Evolutionary conservation across 2,888 invertebrate species (phyloP).

Genomic region (Thymelicus sylvestris): DNA sequence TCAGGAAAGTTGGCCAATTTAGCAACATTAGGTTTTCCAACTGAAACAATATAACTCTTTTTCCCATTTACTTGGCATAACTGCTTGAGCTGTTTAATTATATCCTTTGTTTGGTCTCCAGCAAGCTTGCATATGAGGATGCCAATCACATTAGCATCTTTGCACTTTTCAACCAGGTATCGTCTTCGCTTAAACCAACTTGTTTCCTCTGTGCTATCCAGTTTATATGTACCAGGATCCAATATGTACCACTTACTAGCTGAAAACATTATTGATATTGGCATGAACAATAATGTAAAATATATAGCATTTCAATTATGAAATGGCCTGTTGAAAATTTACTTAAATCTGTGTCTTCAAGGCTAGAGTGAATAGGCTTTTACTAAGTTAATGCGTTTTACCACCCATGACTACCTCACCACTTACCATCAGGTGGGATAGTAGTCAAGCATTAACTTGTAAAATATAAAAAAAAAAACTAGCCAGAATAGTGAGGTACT

Average conservation of each 20-base stretch:
- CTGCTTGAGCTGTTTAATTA: constrained; percentile 89
- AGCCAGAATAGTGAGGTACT: no score
- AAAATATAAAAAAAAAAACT: no score
- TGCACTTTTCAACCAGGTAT: constrained; percentile 95
- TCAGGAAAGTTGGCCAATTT: constrained; percentile 98
- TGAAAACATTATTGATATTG: constrained; percentile 51
- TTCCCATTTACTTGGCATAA: constrained; percentile 91
- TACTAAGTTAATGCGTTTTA: no score
- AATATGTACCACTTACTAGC: constrained; percentile 85
- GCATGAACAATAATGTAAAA: neutral
- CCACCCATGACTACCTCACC: no score
- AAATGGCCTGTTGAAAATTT: no score
- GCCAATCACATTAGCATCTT: constrained; percentile 94
- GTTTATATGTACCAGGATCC: constrained; percentile 69
- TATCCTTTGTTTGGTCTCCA: constrained; percentile 90
- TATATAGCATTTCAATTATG: no score
- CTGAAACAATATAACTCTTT: constrained; percentile 95
- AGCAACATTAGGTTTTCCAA: constrained; percentile 97
- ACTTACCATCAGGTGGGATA: no score
- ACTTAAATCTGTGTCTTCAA: no score
- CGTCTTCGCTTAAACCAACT: constrained; percentile 90
- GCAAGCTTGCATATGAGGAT: constrained; percentile 96
- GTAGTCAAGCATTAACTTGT: no score
- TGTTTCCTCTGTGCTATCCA: constrained; percentile 72
- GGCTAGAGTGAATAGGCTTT: no score